Percentiles rank a stretch among this genome's conserved stretches.
Evolutionary conservation across 2,113 vertebrate species (phyloP).

Genomic region (Pteropus alecto): DNA sequence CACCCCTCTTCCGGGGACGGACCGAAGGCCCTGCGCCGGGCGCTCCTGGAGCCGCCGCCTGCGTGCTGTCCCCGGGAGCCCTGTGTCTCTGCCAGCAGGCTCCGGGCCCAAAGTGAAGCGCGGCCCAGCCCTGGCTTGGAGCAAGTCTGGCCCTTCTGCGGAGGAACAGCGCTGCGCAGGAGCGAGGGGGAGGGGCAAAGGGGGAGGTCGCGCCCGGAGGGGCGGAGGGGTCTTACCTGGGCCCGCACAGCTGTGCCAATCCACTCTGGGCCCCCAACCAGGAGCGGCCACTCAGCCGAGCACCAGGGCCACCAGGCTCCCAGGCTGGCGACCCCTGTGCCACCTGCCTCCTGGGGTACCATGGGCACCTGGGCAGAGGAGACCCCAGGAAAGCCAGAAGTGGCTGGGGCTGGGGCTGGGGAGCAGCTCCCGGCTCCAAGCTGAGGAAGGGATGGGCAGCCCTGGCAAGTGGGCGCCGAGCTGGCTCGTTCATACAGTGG

Average conservation of each 20-base stretch:
- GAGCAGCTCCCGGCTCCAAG: neutral
- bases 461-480: neutral
- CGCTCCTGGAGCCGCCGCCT: neutral
- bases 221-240: no score
- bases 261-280: neutral
- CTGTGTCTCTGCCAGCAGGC: neutral
- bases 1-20: neutral
- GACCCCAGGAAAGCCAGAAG: neutral
- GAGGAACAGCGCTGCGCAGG: neutral
- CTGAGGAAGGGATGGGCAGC: neutral
- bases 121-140: neutral
- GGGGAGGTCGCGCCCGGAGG: neutral
- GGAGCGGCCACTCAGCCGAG: neutral
- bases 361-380: neutral
- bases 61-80: neutral
- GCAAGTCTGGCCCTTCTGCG: neutral
- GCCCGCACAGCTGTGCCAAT: no score
- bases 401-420: neutral
- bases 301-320: neutral
- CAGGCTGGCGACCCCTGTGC: neutral
- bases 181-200: neutral
- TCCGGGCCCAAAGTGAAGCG: neutral
- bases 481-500: neutral
- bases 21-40: neutral
- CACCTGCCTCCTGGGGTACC: neutral